Evolutionary conservation across 2,888 invertebrate species (phyloP), one percentile per base, ranked within the genome.

Genomic region (Troides aeacus): DNA sequence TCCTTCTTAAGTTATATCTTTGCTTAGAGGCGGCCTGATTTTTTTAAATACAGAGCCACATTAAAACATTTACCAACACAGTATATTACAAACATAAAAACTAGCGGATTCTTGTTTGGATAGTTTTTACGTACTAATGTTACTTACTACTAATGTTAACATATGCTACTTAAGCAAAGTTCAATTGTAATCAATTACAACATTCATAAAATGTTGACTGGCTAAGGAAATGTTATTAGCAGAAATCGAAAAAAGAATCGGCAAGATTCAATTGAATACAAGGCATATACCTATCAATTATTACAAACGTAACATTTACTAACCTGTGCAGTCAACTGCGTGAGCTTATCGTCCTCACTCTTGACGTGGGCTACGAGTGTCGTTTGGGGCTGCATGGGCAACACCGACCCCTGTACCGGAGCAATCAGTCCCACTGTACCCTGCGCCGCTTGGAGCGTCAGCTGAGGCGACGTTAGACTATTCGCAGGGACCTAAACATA

Each of bases 401-500:
- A 53, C 67, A 86, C 83, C 0, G 88, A 80, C 12, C 84, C 81
- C 69, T 86, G 88, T 42, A 85, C 83, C 0, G 88, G 84, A 3
- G 88, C 78, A 21, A 90, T 78, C 62, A 90, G 79, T 0, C 89
- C 89, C 68, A 87, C 81, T 1, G 85, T 73, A 24, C 86, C 83
- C 56, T 77, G 84, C 30, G 85, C 75, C 61, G 81, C 74, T 69
- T 86, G 85, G 62, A 90, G 78, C 39, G 88, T 86, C 73, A 90
- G 71, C 79, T 89, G 90, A n/a, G 86, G 85, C 66, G 87, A 81
- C 63, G 77, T 74, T 69, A 87, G 64, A 71, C 62, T 81, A 71
- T 73, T 81, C 21, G 67, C 69, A 0, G 68, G 59, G 57, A 74
- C 72, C 73, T 74, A 36, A 18, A 56, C 21, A 60, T 21, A 24